phyloP scores from a whole-genome alignment of 2,888 invertebrate species.

The Ethmia dodecea region DNA sequence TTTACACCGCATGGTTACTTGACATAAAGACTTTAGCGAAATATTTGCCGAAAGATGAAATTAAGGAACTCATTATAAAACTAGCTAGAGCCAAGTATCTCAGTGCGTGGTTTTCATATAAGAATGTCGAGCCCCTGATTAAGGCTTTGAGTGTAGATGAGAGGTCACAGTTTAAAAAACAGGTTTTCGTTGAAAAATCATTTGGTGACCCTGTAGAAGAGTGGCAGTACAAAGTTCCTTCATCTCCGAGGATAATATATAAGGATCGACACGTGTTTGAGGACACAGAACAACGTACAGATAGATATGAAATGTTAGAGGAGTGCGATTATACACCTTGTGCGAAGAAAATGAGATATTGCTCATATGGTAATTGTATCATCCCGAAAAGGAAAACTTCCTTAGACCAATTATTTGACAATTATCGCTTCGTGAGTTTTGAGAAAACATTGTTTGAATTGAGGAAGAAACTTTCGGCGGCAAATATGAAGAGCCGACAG shows the following conservation, averaged over 20 bases:
- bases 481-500: conserved; percentile 38
- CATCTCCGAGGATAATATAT: conserved; percentile 8
- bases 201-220: conserved; percentile 19
- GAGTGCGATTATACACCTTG: neutral
- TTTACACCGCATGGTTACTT: conserved; percentile 24
- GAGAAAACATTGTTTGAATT: conserved; percentile 44
- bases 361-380: neutral
- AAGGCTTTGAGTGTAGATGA: conserved; percentile 23
- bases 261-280: conserved; percentile 18
- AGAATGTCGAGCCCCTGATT: conserved; percentile 25
- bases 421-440: conserved; percentile 44
- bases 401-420: conserved; percentile 43
- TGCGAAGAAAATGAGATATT: neutral
- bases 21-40: conserved; percentile 21
- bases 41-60: conserved; percentile 20
- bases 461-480: conserved; percentile 34
- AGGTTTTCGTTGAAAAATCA: conserved; percentile 30
- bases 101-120: conserved; percentile 20
- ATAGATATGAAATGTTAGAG: neutral
- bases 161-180: conserved; percentile 22
- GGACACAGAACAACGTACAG: conserved; percentile 14
- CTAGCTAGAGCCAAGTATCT: conserved; percentile 25
- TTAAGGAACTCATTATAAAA: conserved; percentile 21
- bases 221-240: conserved; percentile 32
- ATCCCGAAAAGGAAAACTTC: conserved; percentile 18